Percentiles rank a stretch among this genome's conserved stretches.
phyloP scores from a whole-genome alignment of 1,140 invertebrate species.

The Orchesella cincta region DNA sequence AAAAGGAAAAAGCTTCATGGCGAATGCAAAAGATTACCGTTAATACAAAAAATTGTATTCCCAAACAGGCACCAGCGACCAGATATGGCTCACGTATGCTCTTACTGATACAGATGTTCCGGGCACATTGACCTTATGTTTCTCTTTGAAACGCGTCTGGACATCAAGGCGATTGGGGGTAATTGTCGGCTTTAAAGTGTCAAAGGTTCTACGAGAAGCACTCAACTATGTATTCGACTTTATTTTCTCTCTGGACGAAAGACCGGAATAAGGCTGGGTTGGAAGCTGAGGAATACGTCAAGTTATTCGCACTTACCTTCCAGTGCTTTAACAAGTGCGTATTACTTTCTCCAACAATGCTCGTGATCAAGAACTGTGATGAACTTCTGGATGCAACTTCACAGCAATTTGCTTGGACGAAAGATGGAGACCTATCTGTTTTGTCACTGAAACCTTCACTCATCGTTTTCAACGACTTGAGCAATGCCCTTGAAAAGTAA shows the following conservation, averaged over 20 bases:
- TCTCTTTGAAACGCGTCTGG: background rate
- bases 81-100: too few relatives aligned
- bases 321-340: conserved; percentile 1
- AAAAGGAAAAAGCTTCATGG: too few relatives aligned
- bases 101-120: too few relatives aligned
- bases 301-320: background rate
- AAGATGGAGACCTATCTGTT: too few relatives aligned
- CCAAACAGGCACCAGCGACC: too few relatives aligned
- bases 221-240: background rate
- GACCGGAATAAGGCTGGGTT: background rate
- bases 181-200: background rate
- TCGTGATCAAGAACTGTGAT: background rate
- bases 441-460: background rate
- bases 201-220: background rate
- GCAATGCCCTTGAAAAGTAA: too few relatives aligned
- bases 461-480: background rate
- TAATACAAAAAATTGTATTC: too few relatives aligned
- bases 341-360: background rate
- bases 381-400: background rate
- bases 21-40: too few relatives aligned
- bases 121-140: too few relatives aligned
- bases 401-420: too few relatives aligned
- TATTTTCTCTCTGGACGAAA: background rate
- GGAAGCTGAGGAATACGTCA: background rate
- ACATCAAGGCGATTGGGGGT: background rate